Percentiles rank a stretch among this genome's conserved stretches.
Evolutionary conservation across 1,140 invertebrate species (phyloP).

Genomic region (Drosophila jambulina): DNA sequence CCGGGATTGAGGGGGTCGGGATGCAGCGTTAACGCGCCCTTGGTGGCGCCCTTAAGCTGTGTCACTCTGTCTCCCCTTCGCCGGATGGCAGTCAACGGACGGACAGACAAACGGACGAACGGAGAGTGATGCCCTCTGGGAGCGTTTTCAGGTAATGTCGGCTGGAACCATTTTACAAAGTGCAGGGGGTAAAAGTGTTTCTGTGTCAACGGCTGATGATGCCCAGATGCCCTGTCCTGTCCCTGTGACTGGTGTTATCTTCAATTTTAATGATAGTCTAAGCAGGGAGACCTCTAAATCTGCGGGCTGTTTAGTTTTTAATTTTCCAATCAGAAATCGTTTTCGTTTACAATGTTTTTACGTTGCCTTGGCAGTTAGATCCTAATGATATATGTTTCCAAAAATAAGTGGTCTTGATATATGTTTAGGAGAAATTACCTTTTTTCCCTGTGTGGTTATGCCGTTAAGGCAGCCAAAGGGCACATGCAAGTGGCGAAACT

Average conservation of each 20-base stretch:
- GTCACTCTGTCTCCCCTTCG: not conserved
- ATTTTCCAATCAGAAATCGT: not conserved
- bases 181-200: constrained; percentile 21
- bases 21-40: not conserved
- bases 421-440: constrained; percentile 11
- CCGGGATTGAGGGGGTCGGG: constrained; percentile 11
- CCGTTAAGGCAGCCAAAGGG: not conserved
- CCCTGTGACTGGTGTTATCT: not conserved
- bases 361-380: not conserved
- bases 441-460: not conserved
- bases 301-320: no score
- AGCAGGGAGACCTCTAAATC: not conserved
- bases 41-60: constrained; percentile 22
- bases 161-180: constrained; percentile 22
- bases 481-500: constrained; percentile 17
- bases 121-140: constrained; percentile 39
- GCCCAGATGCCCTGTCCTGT: not conserved
- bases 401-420: constrained; percentile 5
- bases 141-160: constrained; percentile 33
- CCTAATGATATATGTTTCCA: not conserved
- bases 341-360: not conserved
- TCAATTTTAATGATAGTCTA: not conserved
- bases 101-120: constrained; percentile 10
- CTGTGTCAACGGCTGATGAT: constrained; percentile 4
- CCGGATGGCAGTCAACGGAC: constrained; percentile 10